Conservation (phyloP, 2,113 vertebrate species). For the Martes martes region DNA sequence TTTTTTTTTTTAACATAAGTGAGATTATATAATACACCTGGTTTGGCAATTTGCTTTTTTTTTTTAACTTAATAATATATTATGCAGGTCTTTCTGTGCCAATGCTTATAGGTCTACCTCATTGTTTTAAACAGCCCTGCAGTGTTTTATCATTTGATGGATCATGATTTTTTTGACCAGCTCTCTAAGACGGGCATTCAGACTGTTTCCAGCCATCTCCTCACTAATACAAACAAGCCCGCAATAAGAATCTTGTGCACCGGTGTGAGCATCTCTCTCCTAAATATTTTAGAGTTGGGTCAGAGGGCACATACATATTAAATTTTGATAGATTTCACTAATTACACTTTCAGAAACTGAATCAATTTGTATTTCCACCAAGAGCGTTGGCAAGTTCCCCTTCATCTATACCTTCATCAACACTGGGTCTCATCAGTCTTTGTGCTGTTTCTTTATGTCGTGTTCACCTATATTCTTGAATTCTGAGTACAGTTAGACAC, state of each 20-base stretch:
- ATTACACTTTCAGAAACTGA: not conserved
- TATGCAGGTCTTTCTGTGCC: not conserved
- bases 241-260: not conserved
- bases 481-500: not conserved
- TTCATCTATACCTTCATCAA: not conserved
- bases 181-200: not conserved
- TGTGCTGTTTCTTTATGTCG: not conserved
- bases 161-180: not conserved
- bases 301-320: not conserved
- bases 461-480: not conserved
- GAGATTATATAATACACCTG: not conserved
- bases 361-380: not conserved
- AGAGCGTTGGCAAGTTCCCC: not conserved
- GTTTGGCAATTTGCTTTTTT: not conserved
- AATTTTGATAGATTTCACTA: not conserved
- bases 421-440: not conserved
- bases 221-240: not conserved
- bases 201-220: not conserved
- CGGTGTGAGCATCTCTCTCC: not conserved
- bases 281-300: not conserved
- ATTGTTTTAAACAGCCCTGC: not conserved
- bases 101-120: no score
- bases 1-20: not conserved
- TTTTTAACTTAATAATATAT: not conserved
- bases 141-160: not conserved